Evolutionary conservation across 30 jellyfish, hydroid and myxozoan genomes (phyloP).

Genomic region (Aurelia sp.): DNA sequence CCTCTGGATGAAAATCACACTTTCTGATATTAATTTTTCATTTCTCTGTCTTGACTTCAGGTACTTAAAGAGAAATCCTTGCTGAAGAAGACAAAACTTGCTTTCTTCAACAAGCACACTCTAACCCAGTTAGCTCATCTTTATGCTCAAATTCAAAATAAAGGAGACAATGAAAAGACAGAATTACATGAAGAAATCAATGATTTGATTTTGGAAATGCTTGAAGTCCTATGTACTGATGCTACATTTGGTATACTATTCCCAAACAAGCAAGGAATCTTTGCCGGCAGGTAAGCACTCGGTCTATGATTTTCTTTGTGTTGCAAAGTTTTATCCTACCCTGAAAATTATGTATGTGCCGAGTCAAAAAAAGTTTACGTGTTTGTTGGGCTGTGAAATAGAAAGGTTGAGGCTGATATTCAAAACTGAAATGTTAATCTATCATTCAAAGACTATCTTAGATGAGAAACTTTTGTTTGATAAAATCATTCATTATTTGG

Average conservation of each 20-base stretch:
- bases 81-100: constrained; percentile 72
- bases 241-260: constrained; percentile 58
- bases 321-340: too few species aligned
- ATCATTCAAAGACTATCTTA: too few species aligned
- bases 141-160: constrained; percentile 3
- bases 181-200: constrained; percentile 9
- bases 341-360: too few species aligned
- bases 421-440: too few species aligned
- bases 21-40: not conserved
- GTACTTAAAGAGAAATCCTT: constrained; percentile 52
- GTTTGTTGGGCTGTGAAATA: too few species aligned
- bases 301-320: too few species aligned
- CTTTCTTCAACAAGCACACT: constrained; percentile 53
- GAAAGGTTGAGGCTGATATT: too few species aligned
- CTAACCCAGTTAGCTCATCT: constrained; percentile 55
- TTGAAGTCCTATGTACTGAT: constrained; percentile 60
- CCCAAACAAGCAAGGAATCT: constrained; percentile 29
- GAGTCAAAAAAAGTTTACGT: too few species aligned
- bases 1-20: too few species aligned
- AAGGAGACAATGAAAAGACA: constrained; percentile 6
- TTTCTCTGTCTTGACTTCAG: not conserved
- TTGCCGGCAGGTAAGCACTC: constrained; percentile 35
- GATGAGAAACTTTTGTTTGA: too few species aligned
- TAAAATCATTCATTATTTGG: too few species aligned
- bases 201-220: constrained; percentile 17